Percentiles rank a stretch among this genome's conserved stretches.
Conservation (phyloP, 2,888 invertebrate species). For the Agriopis aurantiaria region DNA sequence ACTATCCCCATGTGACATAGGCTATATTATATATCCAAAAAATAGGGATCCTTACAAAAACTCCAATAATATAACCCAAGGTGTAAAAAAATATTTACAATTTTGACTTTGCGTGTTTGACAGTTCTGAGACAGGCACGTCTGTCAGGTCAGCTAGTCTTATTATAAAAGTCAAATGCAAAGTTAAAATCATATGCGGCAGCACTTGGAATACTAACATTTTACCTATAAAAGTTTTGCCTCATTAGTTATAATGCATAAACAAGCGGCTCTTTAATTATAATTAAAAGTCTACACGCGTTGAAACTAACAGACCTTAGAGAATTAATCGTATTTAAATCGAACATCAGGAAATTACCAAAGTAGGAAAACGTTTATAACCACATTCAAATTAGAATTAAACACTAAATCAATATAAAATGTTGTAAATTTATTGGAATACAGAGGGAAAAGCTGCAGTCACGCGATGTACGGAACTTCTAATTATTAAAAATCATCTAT, state of each 20-base stretch:
- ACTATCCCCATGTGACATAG: too few species aligned
- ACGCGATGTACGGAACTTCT: conserved; percentile 56
- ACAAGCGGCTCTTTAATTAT: conserved; percentile 12
- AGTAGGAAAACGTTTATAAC: conserved; percentile 15
- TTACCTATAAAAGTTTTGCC: conserved; percentile 4
- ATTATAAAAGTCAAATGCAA: too few species aligned
- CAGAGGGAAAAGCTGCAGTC: conserved; percentile 37
- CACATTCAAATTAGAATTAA: conserved; percentile 7
- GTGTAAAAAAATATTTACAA: too few species aligned
- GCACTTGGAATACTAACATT: not conserved
- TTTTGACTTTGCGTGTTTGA: too few species aligned
- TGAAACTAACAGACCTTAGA: conserved; percentile 15
- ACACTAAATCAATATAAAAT: conserved; percentile 37
- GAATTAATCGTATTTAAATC: conserved; percentile 7
- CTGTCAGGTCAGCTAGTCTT: too few species aligned
- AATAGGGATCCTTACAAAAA: too few species aligned
- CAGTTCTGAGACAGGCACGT: too few species aligned
- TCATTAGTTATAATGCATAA: conserved; percentile 4
- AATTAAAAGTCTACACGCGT: conserved; percentile 5
- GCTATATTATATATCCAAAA: too few species aligned
- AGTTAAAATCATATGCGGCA: too few species aligned
- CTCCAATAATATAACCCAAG: too few species aligned
- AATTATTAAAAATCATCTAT: conserved; percentile 40
- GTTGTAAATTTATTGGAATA: conserved; percentile 30
- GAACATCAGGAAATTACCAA: conserved; percentile 16